Evolutionary conservation across 2,797 vertebrate species (phyloP).

Genomic region (Rhodeus uyekii): DNA sequence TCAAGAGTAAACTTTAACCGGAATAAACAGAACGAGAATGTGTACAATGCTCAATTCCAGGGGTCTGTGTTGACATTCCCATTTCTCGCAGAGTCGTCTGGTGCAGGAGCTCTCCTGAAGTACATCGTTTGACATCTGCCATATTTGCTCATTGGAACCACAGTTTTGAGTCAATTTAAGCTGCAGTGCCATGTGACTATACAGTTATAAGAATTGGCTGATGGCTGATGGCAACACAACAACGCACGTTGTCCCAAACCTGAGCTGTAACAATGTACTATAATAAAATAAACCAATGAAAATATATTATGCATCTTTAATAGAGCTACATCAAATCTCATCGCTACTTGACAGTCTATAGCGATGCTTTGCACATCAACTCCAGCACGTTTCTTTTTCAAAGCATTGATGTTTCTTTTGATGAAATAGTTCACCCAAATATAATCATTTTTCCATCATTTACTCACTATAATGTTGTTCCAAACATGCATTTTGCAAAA

Average conservation of each 20-base stretch:
- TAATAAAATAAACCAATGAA: neutral
- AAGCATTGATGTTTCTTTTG: neutral
- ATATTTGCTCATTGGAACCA: too few relatives aligned
- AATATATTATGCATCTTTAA: neutral
- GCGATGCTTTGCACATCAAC: neutral
- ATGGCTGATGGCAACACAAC: neutral
- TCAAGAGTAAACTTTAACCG: neutral
- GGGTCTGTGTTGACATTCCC: neutral
- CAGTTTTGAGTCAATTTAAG: neutral
- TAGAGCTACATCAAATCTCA: neutral
- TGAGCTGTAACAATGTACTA: neutral
- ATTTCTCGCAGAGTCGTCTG: neutral
- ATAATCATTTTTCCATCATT: neutral
- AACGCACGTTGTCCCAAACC: neutral
- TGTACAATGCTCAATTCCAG: neutral
- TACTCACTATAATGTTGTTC: neutral
- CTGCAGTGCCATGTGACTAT: neutral
- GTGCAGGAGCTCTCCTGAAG: too few relatives aligned
- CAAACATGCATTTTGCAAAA: too few relatives aligned
- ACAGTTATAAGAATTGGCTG: neutral
- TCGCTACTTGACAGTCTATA: neutral
- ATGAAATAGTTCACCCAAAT: neutral
- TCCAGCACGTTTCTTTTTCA: neutral
- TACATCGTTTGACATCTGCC: constrained; percentile 2
- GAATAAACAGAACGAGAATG: neutral